Conservation (phyloP, 2,113 vertebrate genomes). For the Ceyx cyanopectus region DNA sequence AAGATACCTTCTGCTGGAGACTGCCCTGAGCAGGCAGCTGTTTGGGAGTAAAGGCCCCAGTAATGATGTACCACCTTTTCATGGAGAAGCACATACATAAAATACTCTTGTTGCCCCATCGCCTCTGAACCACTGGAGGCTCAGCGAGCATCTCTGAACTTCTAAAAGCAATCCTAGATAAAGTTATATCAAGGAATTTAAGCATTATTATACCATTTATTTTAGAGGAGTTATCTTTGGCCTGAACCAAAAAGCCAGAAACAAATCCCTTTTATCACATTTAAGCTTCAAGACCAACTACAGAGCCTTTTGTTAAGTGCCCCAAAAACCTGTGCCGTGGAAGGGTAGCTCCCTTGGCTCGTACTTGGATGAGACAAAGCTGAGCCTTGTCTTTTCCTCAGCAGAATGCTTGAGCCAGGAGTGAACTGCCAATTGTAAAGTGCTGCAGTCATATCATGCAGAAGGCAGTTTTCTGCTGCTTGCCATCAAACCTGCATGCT, state of each 20-base stretch:
- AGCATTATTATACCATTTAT: not conserved
- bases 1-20: not conserved
- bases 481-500: not conserved
- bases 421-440: accelerated
- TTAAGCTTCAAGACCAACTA: not conserved
- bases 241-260: not conserved
- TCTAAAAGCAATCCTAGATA: not conserved
- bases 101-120: not conserved
- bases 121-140: not conserved
- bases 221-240: not conserved
- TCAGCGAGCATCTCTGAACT: not conserved
- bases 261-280: not conserved
- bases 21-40: not conserved
- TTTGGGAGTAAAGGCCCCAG: not conserved
- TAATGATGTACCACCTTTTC: not conserved
- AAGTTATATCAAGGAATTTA: not conserved
- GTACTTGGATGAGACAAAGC: not conserved
- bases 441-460: not conserved
- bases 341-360: not conserved
- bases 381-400: not conserved
- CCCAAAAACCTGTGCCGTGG: not conserved
- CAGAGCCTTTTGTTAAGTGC: not conserved
- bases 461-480: not conserved
- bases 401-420: not conserved
- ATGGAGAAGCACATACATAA: not conserved